Evolutionary conservation across 2,113 vertebrate genomes (phyloP).

Genomic region (Malurus cyaneus): DNA sequence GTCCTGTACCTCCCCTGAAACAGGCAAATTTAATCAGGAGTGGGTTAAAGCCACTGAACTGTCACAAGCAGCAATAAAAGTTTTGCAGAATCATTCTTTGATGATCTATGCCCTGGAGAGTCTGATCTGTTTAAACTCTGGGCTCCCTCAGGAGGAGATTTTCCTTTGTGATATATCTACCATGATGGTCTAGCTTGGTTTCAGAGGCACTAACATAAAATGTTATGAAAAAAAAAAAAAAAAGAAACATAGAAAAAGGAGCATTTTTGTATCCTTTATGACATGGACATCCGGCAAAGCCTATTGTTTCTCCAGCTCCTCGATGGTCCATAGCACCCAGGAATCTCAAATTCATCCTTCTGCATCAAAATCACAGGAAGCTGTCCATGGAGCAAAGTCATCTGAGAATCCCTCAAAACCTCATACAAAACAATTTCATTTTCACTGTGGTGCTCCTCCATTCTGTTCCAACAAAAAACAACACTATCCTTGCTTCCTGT

Average conservation of each 20-base stretch:
- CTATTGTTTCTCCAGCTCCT: neutral
- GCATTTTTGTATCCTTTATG: neutral
- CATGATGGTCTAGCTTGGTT: neutral
- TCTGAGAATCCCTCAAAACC: neutral
- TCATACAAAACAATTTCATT: neutral
- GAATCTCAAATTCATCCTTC: neutral
- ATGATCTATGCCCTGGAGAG: accelerated
- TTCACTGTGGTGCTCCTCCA: neutral
- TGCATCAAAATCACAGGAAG: neutral
- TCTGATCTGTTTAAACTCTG: neutral
- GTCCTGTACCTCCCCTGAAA: neutral
- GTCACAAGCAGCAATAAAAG: neutral
- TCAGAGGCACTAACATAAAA: neutral
- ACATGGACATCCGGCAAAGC: neutral
- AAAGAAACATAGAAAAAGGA: neutral
- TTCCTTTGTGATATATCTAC: neutral
- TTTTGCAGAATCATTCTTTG: neutral
- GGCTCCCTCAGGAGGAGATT: neutral
- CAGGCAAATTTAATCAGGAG: neutral
- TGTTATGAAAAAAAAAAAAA: neutral
- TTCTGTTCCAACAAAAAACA: neutral
- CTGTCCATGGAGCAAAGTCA: neutral
- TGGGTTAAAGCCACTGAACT: neutral
- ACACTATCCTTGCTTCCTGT: neutral
- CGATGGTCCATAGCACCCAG: neutral